Evolutionary conservation across 2,888 invertebrate species (phyloP).

Genomic region (Blomia tropicalis): DNA sequence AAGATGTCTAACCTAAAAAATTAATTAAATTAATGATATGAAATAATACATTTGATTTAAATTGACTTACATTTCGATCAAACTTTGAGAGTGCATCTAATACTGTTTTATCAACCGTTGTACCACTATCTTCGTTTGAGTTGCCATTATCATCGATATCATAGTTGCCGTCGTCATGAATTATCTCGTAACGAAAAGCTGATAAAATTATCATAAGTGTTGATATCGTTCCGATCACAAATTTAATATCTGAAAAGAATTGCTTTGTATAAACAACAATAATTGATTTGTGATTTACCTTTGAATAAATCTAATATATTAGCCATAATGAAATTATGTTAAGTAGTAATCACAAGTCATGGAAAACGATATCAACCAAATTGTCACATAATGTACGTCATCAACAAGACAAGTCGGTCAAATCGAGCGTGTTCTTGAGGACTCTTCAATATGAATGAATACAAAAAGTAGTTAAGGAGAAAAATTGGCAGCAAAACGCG

Average conservation of each 20-base stretch:
- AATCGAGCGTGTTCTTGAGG: too few species aligned
- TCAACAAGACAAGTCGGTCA: too few species aligned
- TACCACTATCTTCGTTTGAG: not conserved
- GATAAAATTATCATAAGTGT: not conserved
- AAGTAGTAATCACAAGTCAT: too few species aligned
- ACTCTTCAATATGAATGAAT: too few species aligned
- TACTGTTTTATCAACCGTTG: not conserved
- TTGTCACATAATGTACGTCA: too few species aligned
- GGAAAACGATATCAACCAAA: too few species aligned
- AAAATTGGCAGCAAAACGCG: too few species aligned
- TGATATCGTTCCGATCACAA: not conserved
- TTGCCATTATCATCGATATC: not conserved
- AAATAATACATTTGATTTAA: not conserved
- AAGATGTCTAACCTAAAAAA: constrained; percentile 6
- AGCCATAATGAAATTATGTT: not conserved
- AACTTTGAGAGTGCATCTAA: constrained; percentile 10
- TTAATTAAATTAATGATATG: not conserved
- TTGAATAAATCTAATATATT: not conserved
- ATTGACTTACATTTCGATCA: constrained; percentile 8
- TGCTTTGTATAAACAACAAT: too few species aligned
- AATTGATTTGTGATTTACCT: too few species aligned
- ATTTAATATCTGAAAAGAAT: constrained; percentile 14
- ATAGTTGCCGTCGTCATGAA: not conserved
- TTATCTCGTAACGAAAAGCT: constrained; percentile 3
- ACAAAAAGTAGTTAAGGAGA: too few species aligned